Evolutionary conservation across 2,888 invertebrate species (phyloP).

Genomic region (Nomada ferruginata): DNA sequence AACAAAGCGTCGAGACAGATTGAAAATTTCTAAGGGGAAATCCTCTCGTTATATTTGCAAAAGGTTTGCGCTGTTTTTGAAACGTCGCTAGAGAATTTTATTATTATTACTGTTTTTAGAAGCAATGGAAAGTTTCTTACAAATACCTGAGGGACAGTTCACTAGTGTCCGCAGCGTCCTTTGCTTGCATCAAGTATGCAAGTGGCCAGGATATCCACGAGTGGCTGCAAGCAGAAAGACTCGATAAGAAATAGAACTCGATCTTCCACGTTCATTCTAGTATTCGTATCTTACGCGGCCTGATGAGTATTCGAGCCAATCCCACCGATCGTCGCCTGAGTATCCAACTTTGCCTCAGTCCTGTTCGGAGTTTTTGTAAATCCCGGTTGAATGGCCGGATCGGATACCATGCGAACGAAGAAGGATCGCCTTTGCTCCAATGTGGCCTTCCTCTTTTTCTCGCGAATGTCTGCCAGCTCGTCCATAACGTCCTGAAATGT

Average conservation of each 20-base stretch:
- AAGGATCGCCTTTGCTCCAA: conserved; percentile 96
- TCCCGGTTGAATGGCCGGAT: conserved; percentile 92
- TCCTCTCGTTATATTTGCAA: neutral
- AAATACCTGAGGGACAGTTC: conserved; percentile 91
- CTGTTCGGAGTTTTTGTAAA: conserved; percentile 83
- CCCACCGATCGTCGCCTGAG: conserved; percentile 80
- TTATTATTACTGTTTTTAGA: neutral
- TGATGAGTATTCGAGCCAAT: conserved; percentile 76
- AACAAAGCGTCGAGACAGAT: neutral
- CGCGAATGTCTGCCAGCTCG: conserved; percentile 90
- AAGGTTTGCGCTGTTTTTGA: neutral
- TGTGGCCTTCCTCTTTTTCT: conserved; percentile 91
- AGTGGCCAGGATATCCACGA: conserved; percentile 98
- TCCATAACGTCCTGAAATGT: conserved; percentile 87
- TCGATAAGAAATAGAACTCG: neutral
- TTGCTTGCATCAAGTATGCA: conserved; percentile 94
- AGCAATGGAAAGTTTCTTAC: neutral
- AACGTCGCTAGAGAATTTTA: neutral
- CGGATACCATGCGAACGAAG: conserved; percentile 98
- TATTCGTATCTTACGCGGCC: conserved; percentile 52
- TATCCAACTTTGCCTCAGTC: conserved; percentile 79
- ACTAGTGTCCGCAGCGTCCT: conserved; percentile 87
- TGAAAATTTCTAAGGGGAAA: too few relatives aligned
- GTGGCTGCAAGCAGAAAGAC: conserved; percentile 85
- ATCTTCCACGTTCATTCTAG: neutral